Conservation (phyloP, 30 jellyfish, hydroid and myxozoan genomes). For the Hydractinia echinata region DNA sequence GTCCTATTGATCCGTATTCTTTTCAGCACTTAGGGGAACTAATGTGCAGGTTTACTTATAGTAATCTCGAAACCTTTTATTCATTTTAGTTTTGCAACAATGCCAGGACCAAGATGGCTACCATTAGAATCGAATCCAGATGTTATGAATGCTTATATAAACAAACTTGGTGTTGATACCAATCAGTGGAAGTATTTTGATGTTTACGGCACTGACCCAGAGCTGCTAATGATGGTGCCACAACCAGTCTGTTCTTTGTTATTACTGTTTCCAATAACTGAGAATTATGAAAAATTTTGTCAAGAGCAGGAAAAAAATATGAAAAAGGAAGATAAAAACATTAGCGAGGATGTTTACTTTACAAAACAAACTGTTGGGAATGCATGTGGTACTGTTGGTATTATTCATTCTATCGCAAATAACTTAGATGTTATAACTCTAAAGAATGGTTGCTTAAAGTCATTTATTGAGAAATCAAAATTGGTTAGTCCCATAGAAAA, state of each 20-base stretch:
- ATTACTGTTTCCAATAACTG: constrained; percentile 74
- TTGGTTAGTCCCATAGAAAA: constrained; percentile 67
- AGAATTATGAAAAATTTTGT: constrained; percentile 58
- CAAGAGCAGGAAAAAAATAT: constrained; percentile 56
- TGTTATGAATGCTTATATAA: constrained; percentile 53
- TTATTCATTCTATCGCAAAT: constrained; percentile 88
- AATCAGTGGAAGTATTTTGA: constrained; percentile 69
- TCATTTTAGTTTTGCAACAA: not conserved
- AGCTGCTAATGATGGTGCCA: constrained; percentile 78
- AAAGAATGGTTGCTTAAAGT: constrained; percentile 59
- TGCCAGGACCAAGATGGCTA: constrained; percentile 58
- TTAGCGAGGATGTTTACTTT: constrained; percentile 49
- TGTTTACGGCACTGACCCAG: constrained; percentile 86
- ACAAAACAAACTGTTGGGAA: constrained; percentile 90
- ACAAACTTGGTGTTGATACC: constrained; percentile 66
- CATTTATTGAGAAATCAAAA: constrained; percentile 51
- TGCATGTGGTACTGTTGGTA: constrained; percentile 98
- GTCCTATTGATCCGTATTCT: too few relatives aligned
- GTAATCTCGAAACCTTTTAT: too few relatives aligned
- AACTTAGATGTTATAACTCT: constrained; percentile 34
- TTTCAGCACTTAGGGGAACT: too few relatives aligned
- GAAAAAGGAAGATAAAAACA: constrained; percentile 65
- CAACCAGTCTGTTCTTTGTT: constrained; percentile 80
- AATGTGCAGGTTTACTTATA: too few relatives aligned
- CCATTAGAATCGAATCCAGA: constrained; percentile 92